A percentile compares a stretch with the other conserved stretches of the same genome.
These are phyloP conservation scores for Cheilosia grossa DNA, from an alignment of 2,888 invertebrate genomes.

Conservation along the genomic window DNA sequence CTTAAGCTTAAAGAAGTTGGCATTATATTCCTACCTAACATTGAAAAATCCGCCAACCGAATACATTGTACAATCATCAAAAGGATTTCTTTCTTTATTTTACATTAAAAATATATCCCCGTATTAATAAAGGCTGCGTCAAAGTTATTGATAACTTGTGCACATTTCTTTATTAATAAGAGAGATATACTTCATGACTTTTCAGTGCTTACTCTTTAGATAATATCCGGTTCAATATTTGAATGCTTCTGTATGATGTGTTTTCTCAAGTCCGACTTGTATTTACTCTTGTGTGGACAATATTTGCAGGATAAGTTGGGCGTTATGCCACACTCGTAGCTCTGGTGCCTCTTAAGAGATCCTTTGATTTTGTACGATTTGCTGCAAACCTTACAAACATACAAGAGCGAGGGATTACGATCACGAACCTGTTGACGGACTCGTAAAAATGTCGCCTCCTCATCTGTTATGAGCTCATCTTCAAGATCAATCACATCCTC, in stretches of 20 bases:
- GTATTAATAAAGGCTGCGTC: too few relatives aligned
- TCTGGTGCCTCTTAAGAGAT: constrained; percentile 90
- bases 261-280: constrained; percentile 82
- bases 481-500: constrained; percentile 72
- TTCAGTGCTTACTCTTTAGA: constrained; percentile 19
- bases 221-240: constrained; percentile 64
- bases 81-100: neutral
- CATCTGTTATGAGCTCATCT: constrained; percentile 47
- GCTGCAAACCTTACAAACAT: constrained; percentile 89
- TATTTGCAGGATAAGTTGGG: constrained; percentile 81
- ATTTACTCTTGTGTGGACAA: constrained; percentile 83
- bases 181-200: neutral
- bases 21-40: neutral
- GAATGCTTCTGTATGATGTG: constrained; percentile 82
- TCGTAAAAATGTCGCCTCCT: constrained; percentile 59
- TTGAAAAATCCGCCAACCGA: neutral
- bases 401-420: constrained; percentile 26
- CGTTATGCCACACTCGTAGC: constrained; percentile 87
- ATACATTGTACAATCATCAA: constrained; percentile 2
- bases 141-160: too few relatives aligned
- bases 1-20: neutral
- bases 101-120: neutral
- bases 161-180: too few relatives aligned
- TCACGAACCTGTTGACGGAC: constrained; percentile 52
- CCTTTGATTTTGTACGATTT: constrained; percentile 93